Evolutionary conservation across 2,888 invertebrate species (phyloP), one percentile per base, ranked within the genome.

Genomic region (Drosophila paranaensis): DNA sequence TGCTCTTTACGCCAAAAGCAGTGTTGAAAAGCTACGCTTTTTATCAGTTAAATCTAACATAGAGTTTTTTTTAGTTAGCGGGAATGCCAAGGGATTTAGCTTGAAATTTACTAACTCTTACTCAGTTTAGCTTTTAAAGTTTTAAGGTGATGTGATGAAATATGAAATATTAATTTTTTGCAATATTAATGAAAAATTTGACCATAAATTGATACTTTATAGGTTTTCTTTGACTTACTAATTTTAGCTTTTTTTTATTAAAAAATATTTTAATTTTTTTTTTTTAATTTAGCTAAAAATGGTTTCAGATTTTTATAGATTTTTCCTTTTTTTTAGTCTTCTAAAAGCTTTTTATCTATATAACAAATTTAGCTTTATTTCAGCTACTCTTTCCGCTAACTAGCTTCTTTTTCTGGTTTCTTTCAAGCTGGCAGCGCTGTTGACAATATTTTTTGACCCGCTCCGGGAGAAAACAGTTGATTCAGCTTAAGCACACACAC

Each of bases 391-490:
- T 37, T 2, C 4, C 8, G 13, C 51, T 13, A 14, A 9, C 6
- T 30, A 30, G 39, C 39, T 33, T 42, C 16, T 55, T 6, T 25
- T 33, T 27, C 16, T 30, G 5, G 27, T 11, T 42, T 60, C 27
- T 70, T 54, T 8, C 3, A 39, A 27, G 10, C 25, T 40, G 39
- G 11, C 33, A 10, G 6, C 14, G 25, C 56, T 56, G 14, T 20
- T 43, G 43, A 35, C 3, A 43, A 58, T 39, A 30, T 35, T 58
- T 67, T 71, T 74, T 71, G 88, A 68, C 86, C 69, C 86, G 77
- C 73, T 71, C 68, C 48, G 66, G 69, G 62, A 65, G 77, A 79
- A 85, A 85, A 79, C 61, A 43, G 71, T 80, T 75, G 77, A 80
- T 45, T 82, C 77, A 88, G 86, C 79, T 55, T 33, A 54, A 16